A percentile compares a stretch with the other conserved stretches of the same genome.
Evolutionary conservation across 2,797 vertebrate genomes (phyloP).

Genomic region (Enteromius anoplus): DNA sequence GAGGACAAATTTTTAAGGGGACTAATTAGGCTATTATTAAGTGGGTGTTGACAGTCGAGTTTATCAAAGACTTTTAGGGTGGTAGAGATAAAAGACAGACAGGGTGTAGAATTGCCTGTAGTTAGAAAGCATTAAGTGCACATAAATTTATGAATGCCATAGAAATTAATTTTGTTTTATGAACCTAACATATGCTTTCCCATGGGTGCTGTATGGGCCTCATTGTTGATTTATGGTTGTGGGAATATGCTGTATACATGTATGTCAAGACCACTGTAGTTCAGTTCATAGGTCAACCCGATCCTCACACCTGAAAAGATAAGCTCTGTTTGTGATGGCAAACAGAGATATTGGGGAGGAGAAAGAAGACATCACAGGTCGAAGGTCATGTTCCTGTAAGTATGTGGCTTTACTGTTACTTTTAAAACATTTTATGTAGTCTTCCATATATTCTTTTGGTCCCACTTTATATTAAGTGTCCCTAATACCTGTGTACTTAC

Average conservation of each 20-base stretch:
- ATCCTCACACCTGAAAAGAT: slow-evolving; percentile 66
- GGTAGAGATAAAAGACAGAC: background rate
- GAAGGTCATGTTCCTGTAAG: slow-evolving; percentile 64
- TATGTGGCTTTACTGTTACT: slow-evolving; percentile 23
- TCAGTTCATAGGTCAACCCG: slow-evolving; percentile 56
- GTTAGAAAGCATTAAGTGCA: slow-evolving; percentile 4
- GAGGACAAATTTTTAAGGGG: slow-evolving; percentile 11
- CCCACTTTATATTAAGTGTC: too few relatives aligned
- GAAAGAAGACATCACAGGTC: slow-evolving; percentile 49
- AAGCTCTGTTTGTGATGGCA: slow-evolving; percentile 54
- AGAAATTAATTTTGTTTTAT: background rate
- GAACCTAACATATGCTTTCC: background rate
- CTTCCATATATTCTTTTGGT: slow-evolving; percentile 24
- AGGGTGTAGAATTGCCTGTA: background rate
- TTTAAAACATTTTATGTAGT: slow-evolving; percentile 8
- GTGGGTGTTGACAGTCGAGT: slow-evolving; percentile 24
- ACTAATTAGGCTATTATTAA: slow-evolving; percentile 16
- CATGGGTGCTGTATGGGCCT: slow-evolving; percentile 1
- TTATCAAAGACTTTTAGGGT: slow-evolving; percentile 15
- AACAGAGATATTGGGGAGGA: slow-evolving; percentile 21
- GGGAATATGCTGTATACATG: slow-evolving; percentile 56
- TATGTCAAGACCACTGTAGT: slow-evolving; percentile 64
- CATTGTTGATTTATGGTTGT: slow-evolving; percentile 60
- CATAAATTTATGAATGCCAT: background rate
- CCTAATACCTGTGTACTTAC: too few relatives aligned